phyloP scores from a whole-genome alignment of 2,888 invertebrate genomes.

The Eupithecia vulgata region DNA sequence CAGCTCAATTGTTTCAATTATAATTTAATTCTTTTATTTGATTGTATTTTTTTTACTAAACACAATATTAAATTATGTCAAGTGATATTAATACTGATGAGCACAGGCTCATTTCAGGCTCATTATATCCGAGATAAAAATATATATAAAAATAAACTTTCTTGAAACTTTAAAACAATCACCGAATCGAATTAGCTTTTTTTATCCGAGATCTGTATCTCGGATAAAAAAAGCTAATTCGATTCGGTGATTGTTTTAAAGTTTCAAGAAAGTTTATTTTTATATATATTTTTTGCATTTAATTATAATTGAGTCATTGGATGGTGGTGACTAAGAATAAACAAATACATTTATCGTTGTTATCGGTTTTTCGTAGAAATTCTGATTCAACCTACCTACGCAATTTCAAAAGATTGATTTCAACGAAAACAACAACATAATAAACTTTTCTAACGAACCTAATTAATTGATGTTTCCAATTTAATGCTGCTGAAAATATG shows the following conservation, averaged over 20 bases:
- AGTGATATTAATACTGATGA: too few relatives aligned
- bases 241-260: not conserved
- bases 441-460: not conserved
- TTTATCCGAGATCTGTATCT: not conserved
- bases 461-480: not conserved
- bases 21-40: too few relatives aligned
- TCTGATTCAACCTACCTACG: not conserved
- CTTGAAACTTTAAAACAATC: not conserved
- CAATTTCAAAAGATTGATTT: not conserved
- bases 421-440: not conserved
- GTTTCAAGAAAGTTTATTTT: not conserved
- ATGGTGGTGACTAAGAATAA: not conserved
- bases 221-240: not conserved
- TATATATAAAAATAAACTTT: not conserved
- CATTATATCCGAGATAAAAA: too few relatives aligned
- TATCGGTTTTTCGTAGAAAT: not conserved
- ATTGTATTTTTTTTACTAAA: too few relatives aligned
- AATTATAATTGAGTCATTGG: not conserved
- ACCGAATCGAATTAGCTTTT: not conserved
- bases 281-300: not conserved
- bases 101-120: too few relatives aligned
- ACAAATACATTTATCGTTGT: not conserved
- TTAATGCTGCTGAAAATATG: not conserved
- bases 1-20: too few relatives aligned
- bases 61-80: too few relatives aligned